phyloP scores from a whole-genome alignment of 23 tunicate genomes.

The Pegea sp. region DNA sequence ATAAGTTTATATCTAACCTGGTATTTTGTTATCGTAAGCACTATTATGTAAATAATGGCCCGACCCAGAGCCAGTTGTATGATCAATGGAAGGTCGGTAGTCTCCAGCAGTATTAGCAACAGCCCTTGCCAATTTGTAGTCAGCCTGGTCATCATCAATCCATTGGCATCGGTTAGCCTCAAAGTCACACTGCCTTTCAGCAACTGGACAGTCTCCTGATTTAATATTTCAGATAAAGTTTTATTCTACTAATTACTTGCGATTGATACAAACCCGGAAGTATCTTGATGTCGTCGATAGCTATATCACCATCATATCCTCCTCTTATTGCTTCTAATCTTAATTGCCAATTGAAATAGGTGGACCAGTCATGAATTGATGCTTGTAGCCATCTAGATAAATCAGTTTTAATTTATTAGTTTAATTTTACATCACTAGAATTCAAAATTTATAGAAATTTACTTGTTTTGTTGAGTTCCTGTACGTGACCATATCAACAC shows the following conservation, averaged over 20 bases:
- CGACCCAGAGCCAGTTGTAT: conserved; percentile 36
- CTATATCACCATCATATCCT: conserved; percentile 86
- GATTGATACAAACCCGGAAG: conserved; percentile 19
- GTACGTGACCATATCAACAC: conserved; percentile 29
- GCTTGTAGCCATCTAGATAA: conserved; percentile 76
- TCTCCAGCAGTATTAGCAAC: conserved; percentile 34
- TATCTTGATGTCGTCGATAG: conserved; percentile 59
- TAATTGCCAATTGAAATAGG: conserved; percentile 42
- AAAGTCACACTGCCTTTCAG: conserved; percentile 45
- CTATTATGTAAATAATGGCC: conserved; percentile 52
- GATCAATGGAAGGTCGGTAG: conserved; percentile 45
- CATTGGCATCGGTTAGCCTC: conserved; percentile 50
- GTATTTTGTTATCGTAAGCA: conserved; percentile 41
- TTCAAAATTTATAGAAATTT: background rate
- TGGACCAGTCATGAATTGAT: conserved; percentile 51
- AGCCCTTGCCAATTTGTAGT: conserved; percentile 20
- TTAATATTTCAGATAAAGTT: background rate
- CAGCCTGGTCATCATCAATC: conserved; percentile 35
- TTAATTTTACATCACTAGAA: too few relatives aligned
- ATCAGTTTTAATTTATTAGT: too few relatives aligned
- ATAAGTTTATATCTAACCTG: conserved; percentile 26
- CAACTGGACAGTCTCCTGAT: conserved; percentile 47
- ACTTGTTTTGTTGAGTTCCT: conserved; percentile 77
- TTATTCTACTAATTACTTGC: too few relatives aligned
- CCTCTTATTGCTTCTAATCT: conserved; percentile 57